These are phyloP conservation scores for Eucera pruinosa DNA, from an alignment of 2,888 invertebrate species.

Conservation along the genomic window DNA sequence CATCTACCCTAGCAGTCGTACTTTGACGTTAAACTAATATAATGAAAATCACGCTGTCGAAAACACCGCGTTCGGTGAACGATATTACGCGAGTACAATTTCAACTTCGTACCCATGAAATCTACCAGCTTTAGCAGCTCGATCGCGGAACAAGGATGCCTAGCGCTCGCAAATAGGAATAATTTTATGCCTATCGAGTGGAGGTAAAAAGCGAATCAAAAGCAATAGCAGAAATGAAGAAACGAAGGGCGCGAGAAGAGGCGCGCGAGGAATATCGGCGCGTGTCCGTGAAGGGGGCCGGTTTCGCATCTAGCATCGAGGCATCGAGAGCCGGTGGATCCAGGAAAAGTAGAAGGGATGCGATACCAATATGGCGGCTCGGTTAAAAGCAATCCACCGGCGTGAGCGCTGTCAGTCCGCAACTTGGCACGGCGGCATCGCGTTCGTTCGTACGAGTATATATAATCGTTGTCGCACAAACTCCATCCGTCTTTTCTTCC, in stretches of 20 bases:
- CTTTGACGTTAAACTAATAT: too few relatives aligned
- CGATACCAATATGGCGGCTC: slow-evolving; percentile 82
- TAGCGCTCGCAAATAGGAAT: too few relatives aligned
- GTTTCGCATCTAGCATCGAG: background rate
- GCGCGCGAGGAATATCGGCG: slow-evolving; percentile 1
- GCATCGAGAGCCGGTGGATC: slow-evolving; percentile 39
- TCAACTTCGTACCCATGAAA: too few relatives aligned
- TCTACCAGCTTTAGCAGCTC: too few relatives aligned
- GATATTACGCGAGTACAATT: too few relatives aligned
- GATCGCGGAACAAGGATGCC: too few relatives aligned
- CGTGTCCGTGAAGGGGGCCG: slow-evolving; percentile 16
- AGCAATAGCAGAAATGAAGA: background rate
- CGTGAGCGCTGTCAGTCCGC: slow-evolving; percentile 79
- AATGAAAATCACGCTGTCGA: too few relatives aligned
- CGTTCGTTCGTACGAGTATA: slow-evolving; percentile 45
- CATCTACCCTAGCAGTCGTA: too few relatives aligned
- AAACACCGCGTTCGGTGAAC: too few relatives aligned
- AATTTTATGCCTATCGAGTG: too few relatives aligned
- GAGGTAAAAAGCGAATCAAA: background rate
- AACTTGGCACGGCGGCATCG: slow-evolving; percentile 74
- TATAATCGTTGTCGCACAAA: slow-evolving; percentile 18
- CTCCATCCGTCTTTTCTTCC: background rate
- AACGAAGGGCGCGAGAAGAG: slow-evolving; percentile 1
- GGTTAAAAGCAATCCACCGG: slow-evolving; percentile 83
- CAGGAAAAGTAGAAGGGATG: slow-evolving; percentile 68